Evolutionary conservation across 2,797 vertebrate genomes (phyloP).

Genomic region (Tenualosa thibaudeaui): DNA sequence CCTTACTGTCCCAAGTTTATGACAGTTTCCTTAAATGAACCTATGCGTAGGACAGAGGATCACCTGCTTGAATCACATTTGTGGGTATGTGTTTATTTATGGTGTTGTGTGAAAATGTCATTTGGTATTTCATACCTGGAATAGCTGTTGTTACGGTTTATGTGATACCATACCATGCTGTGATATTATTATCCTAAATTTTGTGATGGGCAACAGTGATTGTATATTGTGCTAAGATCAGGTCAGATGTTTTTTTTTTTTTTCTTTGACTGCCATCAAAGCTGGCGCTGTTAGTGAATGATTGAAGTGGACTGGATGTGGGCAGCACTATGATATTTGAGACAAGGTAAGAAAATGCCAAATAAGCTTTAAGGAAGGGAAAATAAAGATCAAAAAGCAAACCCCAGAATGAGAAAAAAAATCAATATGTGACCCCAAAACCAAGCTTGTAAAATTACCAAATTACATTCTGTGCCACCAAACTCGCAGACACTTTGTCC

Average conservation of each 20-base stretch:
- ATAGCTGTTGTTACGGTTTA: background rate
- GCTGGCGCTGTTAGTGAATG: slow-evolving; percentile 63
- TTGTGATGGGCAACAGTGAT: background rate
- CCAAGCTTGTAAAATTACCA: slow-evolving; percentile 63
- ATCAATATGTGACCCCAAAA: slow-evolving; percentile 67
- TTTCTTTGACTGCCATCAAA: slow-evolving; percentile 54
- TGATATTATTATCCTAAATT: background rate
- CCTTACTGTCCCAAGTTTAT: background rate
- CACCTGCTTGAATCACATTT: background rate
- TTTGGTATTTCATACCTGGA: background rate
- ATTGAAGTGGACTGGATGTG: slow-evolving; percentile 68
- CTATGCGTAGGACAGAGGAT: background rate
- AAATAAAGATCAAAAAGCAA: slow-evolving; percentile 33
- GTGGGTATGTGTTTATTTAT: background rate
- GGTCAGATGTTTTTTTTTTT: slow-evolving; percentile 49
- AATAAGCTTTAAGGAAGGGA: slow-evolving; percentile 54
- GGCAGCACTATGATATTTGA: slow-evolving; percentile 51
- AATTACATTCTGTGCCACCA: slow-evolving; percentile 67
- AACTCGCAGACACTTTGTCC: slow-evolving; percentile 52
- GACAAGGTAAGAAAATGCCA: slow-evolving; percentile 59
- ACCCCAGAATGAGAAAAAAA: slow-evolving; percentile 42
- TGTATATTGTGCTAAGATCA: background rate
- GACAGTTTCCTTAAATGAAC: background rate
- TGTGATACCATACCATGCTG: background rate
- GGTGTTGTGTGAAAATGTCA: slow-evolving; percentile 26